Evolutionary conservation across 2,113 vertebrate species (phyloP), one percentile per base, ranked within the genome.

Genomic region (Amphilophus citrinellus): DNA sequence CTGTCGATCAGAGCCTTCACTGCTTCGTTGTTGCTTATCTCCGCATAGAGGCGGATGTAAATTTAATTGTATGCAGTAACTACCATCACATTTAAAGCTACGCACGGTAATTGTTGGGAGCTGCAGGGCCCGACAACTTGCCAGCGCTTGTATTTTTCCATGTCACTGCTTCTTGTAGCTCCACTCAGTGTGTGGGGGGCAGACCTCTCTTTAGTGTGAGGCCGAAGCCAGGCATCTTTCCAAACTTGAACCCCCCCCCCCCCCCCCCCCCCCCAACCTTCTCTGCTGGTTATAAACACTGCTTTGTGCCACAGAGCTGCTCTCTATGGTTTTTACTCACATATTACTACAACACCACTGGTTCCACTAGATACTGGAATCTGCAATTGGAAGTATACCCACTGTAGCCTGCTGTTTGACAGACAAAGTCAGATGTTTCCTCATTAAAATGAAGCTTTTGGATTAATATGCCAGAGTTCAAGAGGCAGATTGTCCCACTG

Each of bases 101-200:
- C 63, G 65, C 76, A 85, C 85, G 77, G 60, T 87, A 80, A 87
- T 77, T 88, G 77, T 89, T 77, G 65, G 88, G 80, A 90, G 79
- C 79, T 84, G 87, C 83, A 84, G 84, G 89, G 80, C 82, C 88
- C 81, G 80, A 90, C 77, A 89, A 92, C 91, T 90, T 93, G 92
- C 90, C 91, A 87, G 79, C 68, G 63, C 87, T 87, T 93, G 91
- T 92, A 90, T 91, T 95, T 95, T 95, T 94, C 93, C 93, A 93
- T 94, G 94, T 94, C 92, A 90, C 80, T 93, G 89, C 84, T 89
- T 84, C 87, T 94, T 90, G 93, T 93, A 87, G 88, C 87, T 73
- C 84, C 76, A 66, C 85, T 91, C 63, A 44, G 85, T 90, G 90
- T 93, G 89, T 87, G 86, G 84, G 91, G 87, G 87, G 88, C 82